Conservation (phyloP, 2,888 invertebrate species). For the Heliconius ethilla region DNA sequence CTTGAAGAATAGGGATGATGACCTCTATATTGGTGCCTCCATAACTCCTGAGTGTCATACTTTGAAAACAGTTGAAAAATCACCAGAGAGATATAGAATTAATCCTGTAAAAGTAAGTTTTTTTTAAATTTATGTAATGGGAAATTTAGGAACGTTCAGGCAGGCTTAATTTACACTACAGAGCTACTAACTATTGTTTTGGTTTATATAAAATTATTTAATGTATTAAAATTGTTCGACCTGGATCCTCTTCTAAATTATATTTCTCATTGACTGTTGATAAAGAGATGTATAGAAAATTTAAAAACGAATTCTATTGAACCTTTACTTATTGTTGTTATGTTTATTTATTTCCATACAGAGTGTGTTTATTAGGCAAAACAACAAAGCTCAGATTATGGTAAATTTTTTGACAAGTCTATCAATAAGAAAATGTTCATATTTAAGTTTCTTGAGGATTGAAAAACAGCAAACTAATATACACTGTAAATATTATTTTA, state of each 20-base stretch:
- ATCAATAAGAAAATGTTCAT: neutral
- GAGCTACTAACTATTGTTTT: neutral
- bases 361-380: too few relatives aligned
- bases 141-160: neutral
- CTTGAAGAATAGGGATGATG: conserved; percentile 96
- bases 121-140: neutral
- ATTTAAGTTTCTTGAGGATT: neutral
- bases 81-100: conserved; percentile 93
- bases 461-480: neutral
- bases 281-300: too few relatives aligned
- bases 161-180: neutral
- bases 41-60: conserved; percentile 97
- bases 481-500: neutral
- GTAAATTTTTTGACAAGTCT: neutral
- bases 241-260: too few relatives aligned
- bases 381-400: too few relatives aligned
- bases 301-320: too few relatives aligned
- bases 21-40: conserved; percentile 94
- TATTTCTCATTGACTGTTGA: too few relatives aligned
- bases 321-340: neutral
- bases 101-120: conserved; percentile 86
- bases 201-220: too few relatives aligned
- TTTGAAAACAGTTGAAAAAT: conserved; percentile 95
- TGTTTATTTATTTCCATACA: neutral
- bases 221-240: too few relatives aligned